Evolutionary conservation across 1,140 invertebrate species (phyloP).

Genomic region (Euwallacea fornicatus): DNA sequence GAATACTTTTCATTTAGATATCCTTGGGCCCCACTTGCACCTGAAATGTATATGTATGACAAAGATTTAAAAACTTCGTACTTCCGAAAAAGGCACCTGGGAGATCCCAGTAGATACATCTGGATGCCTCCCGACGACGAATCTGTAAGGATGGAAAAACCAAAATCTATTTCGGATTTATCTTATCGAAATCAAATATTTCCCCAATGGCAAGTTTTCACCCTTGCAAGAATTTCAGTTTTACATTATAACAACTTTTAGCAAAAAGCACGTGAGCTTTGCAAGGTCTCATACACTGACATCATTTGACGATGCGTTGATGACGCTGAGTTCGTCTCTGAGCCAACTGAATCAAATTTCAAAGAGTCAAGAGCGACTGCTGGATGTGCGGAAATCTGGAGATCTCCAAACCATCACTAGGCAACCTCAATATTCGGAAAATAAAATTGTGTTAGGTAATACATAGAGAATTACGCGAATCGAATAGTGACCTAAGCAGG

Average conservation of each 20-base stretch:
- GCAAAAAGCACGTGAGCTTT: slow-evolving; percentile 88
- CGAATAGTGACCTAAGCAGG: too few relatives aligned
- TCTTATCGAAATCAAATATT: slow-evolving; percentile 36
- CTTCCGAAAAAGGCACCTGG: slow-evolving; percentile 72
- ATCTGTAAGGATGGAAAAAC: slow-evolving; percentile 68
- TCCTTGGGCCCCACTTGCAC: slow-evolving; percentile 57
- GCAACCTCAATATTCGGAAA: slow-evolving; percentile 52
- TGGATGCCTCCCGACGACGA: slow-evolving; percentile 77
- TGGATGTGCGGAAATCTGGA: slow-evolving; percentile 62
- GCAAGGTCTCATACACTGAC: slow-evolving; percentile 81
- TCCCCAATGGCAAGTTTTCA: slow-evolving; percentile 35
- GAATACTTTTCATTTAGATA: slow-evolving; percentile 50
- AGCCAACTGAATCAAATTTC: slow-evolving; percentile 56
- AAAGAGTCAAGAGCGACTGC: slow-evolving; percentile 71
- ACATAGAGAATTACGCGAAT: background rate
- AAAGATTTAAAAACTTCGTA: slow-evolving; percentile 74
- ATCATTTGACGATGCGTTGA: slow-evolving; percentile 72
- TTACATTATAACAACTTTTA: slow-evolving; percentile 48
- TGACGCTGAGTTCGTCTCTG: slow-evolving; percentile 53
- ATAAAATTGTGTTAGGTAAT: slow-evolving; percentile 29
- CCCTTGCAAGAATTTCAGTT: background rate
- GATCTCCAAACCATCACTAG: slow-evolving; percentile 51
- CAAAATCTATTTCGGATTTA: slow-evolving; percentile 57
- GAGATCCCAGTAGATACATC: slow-evolving; percentile 71
- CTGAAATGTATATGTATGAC: slow-evolving; percentile 62